Evolutionary conservation across 2,888 invertebrate species (phyloP).

Genomic region (Pristionchus entomophagus): DNA sequence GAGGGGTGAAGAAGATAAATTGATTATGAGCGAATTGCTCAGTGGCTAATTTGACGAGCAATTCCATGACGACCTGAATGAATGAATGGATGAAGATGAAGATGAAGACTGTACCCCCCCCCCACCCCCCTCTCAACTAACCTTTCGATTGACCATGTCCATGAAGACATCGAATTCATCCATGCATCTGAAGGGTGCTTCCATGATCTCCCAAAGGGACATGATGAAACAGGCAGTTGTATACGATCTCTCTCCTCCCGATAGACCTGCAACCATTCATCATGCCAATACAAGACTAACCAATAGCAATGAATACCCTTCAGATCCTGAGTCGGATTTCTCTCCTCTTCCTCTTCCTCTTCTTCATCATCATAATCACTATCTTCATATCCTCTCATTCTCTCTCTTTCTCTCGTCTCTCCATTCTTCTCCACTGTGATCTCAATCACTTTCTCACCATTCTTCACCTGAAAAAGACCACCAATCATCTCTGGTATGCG

Average conservation of each 20-base stretch:
- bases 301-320: slow-evolving; percentile 37
- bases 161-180: slow-evolving; percentile 71
- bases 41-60: slow-evolving; percentile 68
- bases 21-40: slow-evolving; percentile 64
- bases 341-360: slow-evolving; percentile 20
- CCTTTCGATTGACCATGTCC: slow-evolving; percentile 72
- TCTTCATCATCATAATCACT: slow-evolving; percentile 14
- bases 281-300: too few species aligned
- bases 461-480: neutral
- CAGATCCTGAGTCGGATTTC: slow-evolving; percentile 49
- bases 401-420: neutral
- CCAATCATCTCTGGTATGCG: neutral
- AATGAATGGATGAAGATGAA: slow-evolving; percentile 5
- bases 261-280: slow-evolving; percentile 80
- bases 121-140: neutral
- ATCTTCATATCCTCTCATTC: neutral
- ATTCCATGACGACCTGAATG: slow-evolving; percentile 69
- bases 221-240: slow-evolving; percentile 94
- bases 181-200: slow-evolving; percentile 86
- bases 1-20: slow-evolving; percentile 75
- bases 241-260: slow-evolving; percentile 92
- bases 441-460: slow-evolving; percentile 22
- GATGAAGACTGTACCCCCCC: too few species aligned
- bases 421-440: neutral
- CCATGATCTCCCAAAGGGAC: slow-evolving; percentile 92